A percentile compares a stretch with the other conserved stretches of the same genome.
Conservation (phyloP, 2,888 invertebrate species). For the Furcula furcula region DNA sequence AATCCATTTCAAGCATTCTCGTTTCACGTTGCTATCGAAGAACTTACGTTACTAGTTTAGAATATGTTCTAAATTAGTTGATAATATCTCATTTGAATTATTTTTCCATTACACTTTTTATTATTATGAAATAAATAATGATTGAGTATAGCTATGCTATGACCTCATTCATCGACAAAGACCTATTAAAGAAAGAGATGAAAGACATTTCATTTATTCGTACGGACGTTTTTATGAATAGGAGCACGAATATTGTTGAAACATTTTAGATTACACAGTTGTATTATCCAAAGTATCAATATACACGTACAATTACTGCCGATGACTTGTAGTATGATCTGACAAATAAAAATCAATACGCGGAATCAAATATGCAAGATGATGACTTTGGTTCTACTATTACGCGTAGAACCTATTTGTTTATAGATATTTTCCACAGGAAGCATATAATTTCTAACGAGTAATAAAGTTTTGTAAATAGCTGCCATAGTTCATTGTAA, state of each 20-base stretch:
- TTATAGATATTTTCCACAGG: conserved; percentile 38
- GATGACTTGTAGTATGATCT: conserved; percentile 51
- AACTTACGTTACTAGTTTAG: conserved; percentile 21
- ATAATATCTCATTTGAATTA: conserved; percentile 10
- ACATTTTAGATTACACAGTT: conserved; percentile 11
- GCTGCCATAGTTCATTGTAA: conserved; percentile 53
- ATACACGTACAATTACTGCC: conserved; percentile 52
- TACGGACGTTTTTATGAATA: conserved; percentile 18
- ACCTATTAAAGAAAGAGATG: conserved; percentile 22
- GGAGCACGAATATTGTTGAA: conserved; percentile 3
- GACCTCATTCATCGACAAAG: neutral
- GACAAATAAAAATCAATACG: conserved; percentile 19
- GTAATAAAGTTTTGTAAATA: conserved; percentile 63
- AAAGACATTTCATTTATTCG: conserved; percentile 25
- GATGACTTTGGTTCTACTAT: no score
- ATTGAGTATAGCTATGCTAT: neutral
- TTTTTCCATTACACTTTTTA: neutral
- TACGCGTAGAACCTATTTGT: no score
- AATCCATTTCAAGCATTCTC: conserved; percentile 44
- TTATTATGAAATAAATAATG: neutral
- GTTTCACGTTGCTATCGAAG: conserved; percentile 27
- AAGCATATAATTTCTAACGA: conserved; percentile 54
- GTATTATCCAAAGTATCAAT: conserved; percentile 34
- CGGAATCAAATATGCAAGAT: conserved; percentile 8
- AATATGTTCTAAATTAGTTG: conserved; percentile 17